These are phyloP conservation scores for Cyanoramphus novaezelandiae DNA, from an alignment of 2,113 vertebrate species.

Conservation along the genomic window DNA sequence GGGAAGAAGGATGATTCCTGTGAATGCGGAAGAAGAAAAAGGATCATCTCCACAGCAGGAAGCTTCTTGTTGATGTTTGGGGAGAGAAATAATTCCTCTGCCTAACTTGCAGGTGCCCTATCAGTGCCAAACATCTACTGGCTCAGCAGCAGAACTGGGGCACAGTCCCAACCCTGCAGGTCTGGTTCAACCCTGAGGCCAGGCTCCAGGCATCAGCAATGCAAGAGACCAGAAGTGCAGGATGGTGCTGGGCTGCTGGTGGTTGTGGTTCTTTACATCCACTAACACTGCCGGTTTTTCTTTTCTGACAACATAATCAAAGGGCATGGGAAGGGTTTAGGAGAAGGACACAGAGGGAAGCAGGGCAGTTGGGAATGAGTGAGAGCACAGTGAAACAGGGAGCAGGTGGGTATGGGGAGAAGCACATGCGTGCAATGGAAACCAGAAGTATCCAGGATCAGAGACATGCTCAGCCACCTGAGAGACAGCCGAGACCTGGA, in stretches of 20 bases:
- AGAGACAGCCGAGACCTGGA: neutral
- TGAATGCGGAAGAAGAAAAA: neutral
- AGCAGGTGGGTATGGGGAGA: rapidly evolving
- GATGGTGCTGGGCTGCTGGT: rapidly evolving
- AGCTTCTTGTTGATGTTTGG: neutral
- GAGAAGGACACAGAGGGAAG: neutral
- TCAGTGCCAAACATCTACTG: neutral
- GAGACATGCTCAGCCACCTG: neutral
- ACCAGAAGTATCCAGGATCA: neutral
- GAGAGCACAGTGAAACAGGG: neutral
- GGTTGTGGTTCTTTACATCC: rapidly evolving
- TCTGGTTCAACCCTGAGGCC: rapidly evolving
- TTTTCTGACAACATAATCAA: rapidly evolving
- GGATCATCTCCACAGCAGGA: conserved; percentile 37
- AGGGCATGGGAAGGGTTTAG: neutral
- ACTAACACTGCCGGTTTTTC: neutral
- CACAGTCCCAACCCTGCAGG: rapidly evolving
- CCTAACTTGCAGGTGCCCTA: neutral
- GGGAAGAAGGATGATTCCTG: conserved; percentile 27
- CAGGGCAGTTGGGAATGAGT: rapidly evolving
- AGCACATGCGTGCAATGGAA: neutral
- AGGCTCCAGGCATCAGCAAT: rapidly evolving
- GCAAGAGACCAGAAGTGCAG: no score
- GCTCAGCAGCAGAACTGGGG: rapidly evolving
- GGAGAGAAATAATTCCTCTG: neutral